A percentile compares a stretch with the other conserved stretches of the same genome.
phyloP scores from a whole-genome alignment of 2,113 vertebrate genomes.

The Dipodomys spectabilis region DNA sequence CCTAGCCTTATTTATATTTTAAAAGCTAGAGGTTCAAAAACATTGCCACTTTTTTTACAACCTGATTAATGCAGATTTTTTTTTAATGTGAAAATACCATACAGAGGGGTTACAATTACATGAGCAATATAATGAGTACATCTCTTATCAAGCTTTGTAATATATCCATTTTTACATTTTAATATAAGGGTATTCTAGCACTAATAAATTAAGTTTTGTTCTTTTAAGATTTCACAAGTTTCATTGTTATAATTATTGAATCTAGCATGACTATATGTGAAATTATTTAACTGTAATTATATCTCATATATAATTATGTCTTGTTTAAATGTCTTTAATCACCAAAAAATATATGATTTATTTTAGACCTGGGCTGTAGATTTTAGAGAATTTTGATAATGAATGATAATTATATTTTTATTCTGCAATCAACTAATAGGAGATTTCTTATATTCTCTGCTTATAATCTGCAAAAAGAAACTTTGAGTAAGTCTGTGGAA shows the following conservation, averaged over 20 bases:
- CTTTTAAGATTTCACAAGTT: background rate
- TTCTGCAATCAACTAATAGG: background rate
- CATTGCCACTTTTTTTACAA: background rate
- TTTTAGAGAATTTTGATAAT: background rate
- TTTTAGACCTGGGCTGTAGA: background rate
- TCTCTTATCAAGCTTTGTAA: too few species aligned
- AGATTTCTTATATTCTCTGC: background rate
- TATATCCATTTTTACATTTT: slow-evolving; percentile 1
- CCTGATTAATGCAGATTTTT: too few species aligned
- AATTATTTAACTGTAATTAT: background rate
- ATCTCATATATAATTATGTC: background rate
- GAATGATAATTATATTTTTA: background rate
- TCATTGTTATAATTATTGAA: background rate
- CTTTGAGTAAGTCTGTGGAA: background rate
- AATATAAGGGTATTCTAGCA: background rate
- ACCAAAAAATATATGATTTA: background rate
- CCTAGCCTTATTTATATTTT: background rate
- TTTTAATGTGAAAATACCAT: too few species aligned
- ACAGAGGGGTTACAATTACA: too few species aligned
- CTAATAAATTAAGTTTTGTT: background rate
- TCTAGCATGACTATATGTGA: background rate
- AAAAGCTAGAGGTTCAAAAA: background rate
- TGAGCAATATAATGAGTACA: too few species aligned
- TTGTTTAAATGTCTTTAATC: slow-evolving; percentile 34
- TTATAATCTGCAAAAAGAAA: background rate